Evolutionary conservation across 2,888 invertebrate species (phyloP), one percentile per base, ranked within the genome.

Genomic region (Cheilosia urbana): DNA sequence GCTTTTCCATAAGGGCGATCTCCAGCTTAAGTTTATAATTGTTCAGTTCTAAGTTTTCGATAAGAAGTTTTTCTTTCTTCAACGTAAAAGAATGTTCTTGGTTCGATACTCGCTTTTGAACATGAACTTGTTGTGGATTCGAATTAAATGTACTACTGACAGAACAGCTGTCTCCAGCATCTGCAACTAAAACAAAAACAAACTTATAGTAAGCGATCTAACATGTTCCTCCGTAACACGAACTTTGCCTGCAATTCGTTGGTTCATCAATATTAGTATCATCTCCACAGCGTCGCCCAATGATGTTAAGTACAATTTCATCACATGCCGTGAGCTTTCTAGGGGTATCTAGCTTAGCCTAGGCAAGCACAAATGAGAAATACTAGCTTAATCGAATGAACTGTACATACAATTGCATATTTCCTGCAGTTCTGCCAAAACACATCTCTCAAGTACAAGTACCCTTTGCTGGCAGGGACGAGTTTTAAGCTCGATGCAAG

Each of bases 381-480:
- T 19, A 17, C 17, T 45, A 9, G 34, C 11, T 13, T 47, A 47
- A 47, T 19, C 1, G 9, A 47, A 17, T 9, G 9, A 3, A 17
- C 17, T 17, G 7, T 17, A 47, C 19, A 6, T 17, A 47, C 47
- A 1, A 47, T 47, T 5, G 47, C 47, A 9, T 47, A 47, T 17
- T 47, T 47, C 9, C 17, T 19, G 53, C 53, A 53, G 11, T 53
- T 53, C 24, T 53, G 53, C 53, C 53, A 53, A 6, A 53, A 53
- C 5, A 53, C 53, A 24, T 51, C 51, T 51, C 51, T 13, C 15
- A 51, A 21, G 51, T 51, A 51, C 24, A n/a, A 6, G 24, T 51
- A 13, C 13, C 21, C 51, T 11, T 53, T 53, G 53, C n/a, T 27
- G 24, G 53, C 24, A 15, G 27, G 51, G 15, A 51, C 11, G 4